Evolutionary conservation across 2,797 vertebrate species (phyloP), one percentile per base, ranked within the genome.

Genomic region (Taeniopygia guttata): DNA sequence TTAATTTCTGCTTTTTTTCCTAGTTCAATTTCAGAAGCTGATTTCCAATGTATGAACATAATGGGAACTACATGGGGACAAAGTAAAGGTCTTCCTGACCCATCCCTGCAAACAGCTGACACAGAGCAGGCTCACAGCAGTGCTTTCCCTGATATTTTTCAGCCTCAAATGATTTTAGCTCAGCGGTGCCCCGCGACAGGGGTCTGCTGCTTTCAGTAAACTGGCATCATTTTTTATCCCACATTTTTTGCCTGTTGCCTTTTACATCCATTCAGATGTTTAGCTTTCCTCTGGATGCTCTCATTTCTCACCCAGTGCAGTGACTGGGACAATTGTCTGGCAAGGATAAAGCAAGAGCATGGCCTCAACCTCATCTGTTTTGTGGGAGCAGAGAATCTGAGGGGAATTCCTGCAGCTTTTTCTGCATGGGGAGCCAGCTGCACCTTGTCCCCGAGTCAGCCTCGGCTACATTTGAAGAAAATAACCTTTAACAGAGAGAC

Each of bases 1-100:
- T 95, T 95, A 96, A 74, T 85, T 95, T 95, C 76, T 69, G 48
- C 22, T 72, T 89, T 86, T 86, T 84, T 64, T 4, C 16, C 86
- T 83, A 30, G 68, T 81, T 92, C 64, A 89, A 75, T 95, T 94
- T 90, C 72, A 77, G 72, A 84, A 93, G 60, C 12, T 75, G 69
- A 89, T 91, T 95, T 94, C 85, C 66, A 81, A 2, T 66, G 62
- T 78, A 38, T 42, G 82, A 94, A 75, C 58, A 55, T 74, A 87
- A 89, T 64, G 75, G 46, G 36, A 94, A 46, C 32, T 54, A 77
- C 64, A 75, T 2, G 0, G 0, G 79, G 43, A 91, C 56, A 80
- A 91, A 63, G 22, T 67, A 77, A 92, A 95, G 82, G 79, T 91
- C 82, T 60, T 70, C 83, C 68, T 51, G 30, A 42, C 5, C n/a